Conservation (phyloP, 2,888 invertebrate genomes). For the Stenoptilia bipunctidactyla region DNA sequence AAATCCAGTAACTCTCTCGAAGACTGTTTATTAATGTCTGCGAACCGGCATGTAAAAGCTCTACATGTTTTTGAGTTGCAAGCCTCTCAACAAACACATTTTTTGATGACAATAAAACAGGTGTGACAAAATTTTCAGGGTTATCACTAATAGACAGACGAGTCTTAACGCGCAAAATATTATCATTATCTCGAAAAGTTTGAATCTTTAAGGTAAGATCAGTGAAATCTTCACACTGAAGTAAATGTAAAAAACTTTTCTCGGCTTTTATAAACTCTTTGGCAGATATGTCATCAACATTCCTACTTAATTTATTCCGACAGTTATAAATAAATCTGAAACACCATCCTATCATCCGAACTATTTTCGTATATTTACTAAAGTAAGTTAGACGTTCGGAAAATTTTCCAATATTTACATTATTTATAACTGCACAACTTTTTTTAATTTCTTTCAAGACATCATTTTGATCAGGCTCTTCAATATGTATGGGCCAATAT, state of each 20-base stretch:
- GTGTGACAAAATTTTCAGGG: neutral
- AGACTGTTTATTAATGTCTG: neutral
- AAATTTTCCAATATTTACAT: too few relatives aligned
- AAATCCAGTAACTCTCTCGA: constrained; percentile 6
- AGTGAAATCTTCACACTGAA: neutral
- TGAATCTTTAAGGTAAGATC: neutral
- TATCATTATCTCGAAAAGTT: neutral
- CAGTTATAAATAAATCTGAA: neutral
- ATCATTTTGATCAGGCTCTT: neutral
- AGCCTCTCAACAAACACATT: neutral
- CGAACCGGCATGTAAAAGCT: constrained; percentile 1
- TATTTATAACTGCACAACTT: too few relatives aligned
- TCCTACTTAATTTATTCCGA: neutral
- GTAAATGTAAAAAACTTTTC: too few relatives aligned
- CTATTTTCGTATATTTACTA: neutral
- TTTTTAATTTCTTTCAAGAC: neutral
- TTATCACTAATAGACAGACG: neutral
- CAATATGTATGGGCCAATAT: neutral
- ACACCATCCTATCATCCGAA: neutral
- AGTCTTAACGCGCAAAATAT: neutral
- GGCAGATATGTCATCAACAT: neutral
- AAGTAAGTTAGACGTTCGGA: too few relatives aligned
- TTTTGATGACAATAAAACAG: neutral
- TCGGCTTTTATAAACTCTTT: neutral
- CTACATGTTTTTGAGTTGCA: neutral